Base-by-base conservation (phyloP, 1,140 invertebrate genomes). In the Chlorops oryzae region DNA sequence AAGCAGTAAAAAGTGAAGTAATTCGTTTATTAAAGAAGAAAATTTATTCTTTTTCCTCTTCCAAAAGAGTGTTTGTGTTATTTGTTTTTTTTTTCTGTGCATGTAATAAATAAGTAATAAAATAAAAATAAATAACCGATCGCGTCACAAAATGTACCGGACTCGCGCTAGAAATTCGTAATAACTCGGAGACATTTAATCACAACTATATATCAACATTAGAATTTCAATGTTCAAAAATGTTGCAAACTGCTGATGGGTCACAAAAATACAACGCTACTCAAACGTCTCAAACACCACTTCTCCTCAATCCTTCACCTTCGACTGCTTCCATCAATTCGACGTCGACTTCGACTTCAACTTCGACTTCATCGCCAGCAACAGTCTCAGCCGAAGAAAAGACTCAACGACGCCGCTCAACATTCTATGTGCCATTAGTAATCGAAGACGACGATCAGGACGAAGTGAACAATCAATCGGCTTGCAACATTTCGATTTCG, bases 381-480 rank as follows among this genome's bases (percentile, higher is more conserved):
- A 13, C 21, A 5, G 27, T 25, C 12, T 40, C 57, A 21, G 56
- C 59, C 17, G 63, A 70, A 27, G 66, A 70, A 37, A 70, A 72
- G 34, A 59, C 67, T 23, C 58, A 65, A 40, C 69, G 77, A 12
- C 75, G 79, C 27, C 75, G 78, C 40, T 81, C 79, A 40, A 76
- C 78, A 46, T 81, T 81, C 67, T 81, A 81, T 58, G 76, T 81
- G 46, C 78, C 79, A 52, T 62, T 81, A 47, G 76, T 79, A 15
- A 71, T 65, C 7, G 65, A 67, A 47, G 67, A 70, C 66, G 66
- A 70, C 37, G 60, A 64, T 25, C 18, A 45, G 3, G 51, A 53
- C 24, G 38, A 46, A 9, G 9, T 12, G 22, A 32, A 15, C 24
- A 48, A 17, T 39, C 47, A 32, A 41, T 21, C 3, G 13, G 22